Percentiles rank a stretch among this genome's conserved stretches.
Evolutionary conservation across 2,113 vertebrate species (phyloP).

Genomic region (Fukomys damarensis): DNA sequence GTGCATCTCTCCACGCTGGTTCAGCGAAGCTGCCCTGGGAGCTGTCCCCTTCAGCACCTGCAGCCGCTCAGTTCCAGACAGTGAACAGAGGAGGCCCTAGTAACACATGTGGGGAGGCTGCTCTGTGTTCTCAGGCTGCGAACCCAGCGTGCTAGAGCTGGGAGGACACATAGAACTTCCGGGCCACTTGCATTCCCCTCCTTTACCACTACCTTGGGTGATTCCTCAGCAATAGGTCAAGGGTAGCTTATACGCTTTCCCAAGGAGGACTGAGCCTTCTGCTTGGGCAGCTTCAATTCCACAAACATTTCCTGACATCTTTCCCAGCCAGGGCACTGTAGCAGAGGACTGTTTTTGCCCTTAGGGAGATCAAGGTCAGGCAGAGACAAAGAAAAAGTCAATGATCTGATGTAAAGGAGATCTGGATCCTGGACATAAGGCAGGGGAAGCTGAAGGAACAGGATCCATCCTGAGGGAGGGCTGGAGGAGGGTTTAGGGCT

Average conservation of each 20-base stretch:
- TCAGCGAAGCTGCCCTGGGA: background rate
- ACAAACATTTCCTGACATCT: background rate
- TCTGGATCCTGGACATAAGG: background rate
- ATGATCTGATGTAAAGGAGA: background rate
- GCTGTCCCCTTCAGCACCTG: slow-evolving; percentile 77
- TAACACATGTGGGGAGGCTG: background rate
- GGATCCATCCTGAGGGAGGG: background rate
- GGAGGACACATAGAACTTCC: background rate
- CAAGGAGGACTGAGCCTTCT: background rate
- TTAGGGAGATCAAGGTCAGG: background rate
- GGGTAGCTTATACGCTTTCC: background rate
- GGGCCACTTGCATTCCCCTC: background rate
- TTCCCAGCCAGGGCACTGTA: background rate
- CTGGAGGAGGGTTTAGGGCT: background rate
- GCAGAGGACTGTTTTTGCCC: background rate
- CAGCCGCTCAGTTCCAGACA: background rate
- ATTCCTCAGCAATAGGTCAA: background rate
- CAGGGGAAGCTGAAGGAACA: background rate
- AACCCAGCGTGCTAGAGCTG: background rate
- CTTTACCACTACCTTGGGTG: background rate
- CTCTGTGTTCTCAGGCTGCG: background rate
- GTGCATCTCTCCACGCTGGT: too few relatives aligned
- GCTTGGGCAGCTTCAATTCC: background rate
- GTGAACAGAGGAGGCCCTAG: background rate
- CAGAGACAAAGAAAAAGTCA: background rate